phyloP scores from a whole-genome alignment of 2,888 invertebrate genomes.

The Hypena proboscidalis region DNA sequence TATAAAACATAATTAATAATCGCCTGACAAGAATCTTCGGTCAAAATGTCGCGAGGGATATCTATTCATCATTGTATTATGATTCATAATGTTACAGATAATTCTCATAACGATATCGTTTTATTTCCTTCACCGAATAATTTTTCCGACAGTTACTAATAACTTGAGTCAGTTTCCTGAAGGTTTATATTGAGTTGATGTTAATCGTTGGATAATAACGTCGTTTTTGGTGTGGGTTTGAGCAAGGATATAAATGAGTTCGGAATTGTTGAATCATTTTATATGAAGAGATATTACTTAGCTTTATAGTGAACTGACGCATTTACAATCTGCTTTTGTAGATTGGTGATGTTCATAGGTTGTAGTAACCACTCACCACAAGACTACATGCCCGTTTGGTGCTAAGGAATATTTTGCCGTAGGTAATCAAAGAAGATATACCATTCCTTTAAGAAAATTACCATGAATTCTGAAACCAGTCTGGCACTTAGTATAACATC shows the following conservation, averaged over 20 bases:
- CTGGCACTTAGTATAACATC: not conserved
- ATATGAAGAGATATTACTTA: not conserved
- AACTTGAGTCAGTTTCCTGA: constrained; percentile 11
- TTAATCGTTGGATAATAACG: constrained; percentile 2
- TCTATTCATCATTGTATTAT: constrained; percentile 43
- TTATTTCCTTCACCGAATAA: constrained; percentile 26
- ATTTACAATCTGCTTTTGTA: too few relatives aligned
- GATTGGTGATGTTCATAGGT: too few relatives aligned
- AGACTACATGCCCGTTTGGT: too few relatives aligned
- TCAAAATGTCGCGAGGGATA: constrained; percentile 35
- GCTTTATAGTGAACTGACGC: too few relatives aligned
- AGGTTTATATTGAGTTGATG: constrained; percentile 12
- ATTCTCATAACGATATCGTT: constrained; percentile 27
- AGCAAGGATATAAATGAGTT: not conserved
- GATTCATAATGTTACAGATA: constrained; percentile 36
- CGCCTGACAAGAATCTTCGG: constrained; percentile 43
- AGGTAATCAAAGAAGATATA: too few relatives aligned
- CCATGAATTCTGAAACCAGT: not conserved
- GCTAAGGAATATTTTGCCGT: too few relatives aligned
- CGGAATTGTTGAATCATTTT: not conserved
- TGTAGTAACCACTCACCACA: too few relatives aligned
- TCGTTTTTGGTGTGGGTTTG: not conserved
- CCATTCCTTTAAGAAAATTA: too few relatives aligned
- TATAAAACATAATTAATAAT: constrained; percentile 43
- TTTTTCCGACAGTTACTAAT: constrained; percentile 23